Evolutionary conservation across 2,797 vertebrate genomes (phyloP).

Genomic region (Pseudotriccus pelzelni): DNA sequence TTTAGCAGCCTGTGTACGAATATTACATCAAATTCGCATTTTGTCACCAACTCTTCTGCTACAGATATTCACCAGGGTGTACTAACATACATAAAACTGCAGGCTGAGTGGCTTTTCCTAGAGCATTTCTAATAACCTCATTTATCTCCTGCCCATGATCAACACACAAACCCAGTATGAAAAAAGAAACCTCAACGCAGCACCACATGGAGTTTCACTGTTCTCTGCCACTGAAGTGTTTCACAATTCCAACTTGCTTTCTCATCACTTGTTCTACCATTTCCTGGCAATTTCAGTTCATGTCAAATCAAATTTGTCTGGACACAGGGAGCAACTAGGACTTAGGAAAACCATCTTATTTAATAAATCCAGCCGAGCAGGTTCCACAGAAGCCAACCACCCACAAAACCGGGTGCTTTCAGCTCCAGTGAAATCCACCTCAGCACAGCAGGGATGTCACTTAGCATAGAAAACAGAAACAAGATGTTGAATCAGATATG

Average conservation of each 20-base stretch:
- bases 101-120: not conserved
- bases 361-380: not conserved
- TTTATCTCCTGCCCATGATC: not conserved
- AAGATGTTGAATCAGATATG: not conserved
- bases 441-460: not conserved
- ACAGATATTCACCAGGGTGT: not conserved
- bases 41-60: not conserved
- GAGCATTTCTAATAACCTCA: not conserved
- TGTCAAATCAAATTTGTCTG: not conserved
- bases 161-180: not conserved
- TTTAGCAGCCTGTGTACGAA: not conserved
- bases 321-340: not conserved
- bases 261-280: not conserved
- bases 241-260: not conserved
- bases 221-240: not conserved
- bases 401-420: not conserved
- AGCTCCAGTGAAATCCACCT: not conserved
- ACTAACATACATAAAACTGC: not conserved
- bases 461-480: not conserved
- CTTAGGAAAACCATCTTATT: not conserved
- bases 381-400: not conserved
- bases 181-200: not conserved
- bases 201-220: not conserved
- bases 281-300: not conserved
- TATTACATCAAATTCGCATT: not conserved